Evolutionary conservation across 2,888 invertebrate genomes (phyloP), one percentile per base, ranked within the genome.

Genomic region (Cheilosia grossa): DNA sequence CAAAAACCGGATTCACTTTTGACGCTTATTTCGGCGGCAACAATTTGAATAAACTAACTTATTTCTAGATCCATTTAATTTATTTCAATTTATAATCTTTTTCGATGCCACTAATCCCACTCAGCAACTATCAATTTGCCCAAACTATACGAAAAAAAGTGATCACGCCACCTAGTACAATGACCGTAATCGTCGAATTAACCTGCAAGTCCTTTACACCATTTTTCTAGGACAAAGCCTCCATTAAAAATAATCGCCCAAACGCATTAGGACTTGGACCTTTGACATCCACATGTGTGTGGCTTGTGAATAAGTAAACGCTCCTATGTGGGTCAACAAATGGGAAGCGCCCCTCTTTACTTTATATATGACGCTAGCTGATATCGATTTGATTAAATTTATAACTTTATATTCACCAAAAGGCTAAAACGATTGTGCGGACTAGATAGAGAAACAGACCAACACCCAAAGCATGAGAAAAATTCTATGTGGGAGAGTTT

Each of bases 381-480:
- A 78, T 56, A 82, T 82, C 67, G 82, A 82, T 72, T 82, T 44
- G 2, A 77, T 47, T 24, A 2, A 49, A 7, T 70, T 59, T 59
- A 19, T 63, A 17, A 10, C 56, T n/a, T 24, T 30, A 27, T 56
- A 33, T 51, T 58, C 33, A 70, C 56, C 30, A 70, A 75, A 51
- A 40, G 40, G 33, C 70, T 44, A 66, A 66, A 72, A 53, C 42
- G 58, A 53, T 27, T 42, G n/a, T 15, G 10, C 30, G 13, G 40
- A 9, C 59, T 53, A 53, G 51, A 72, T 59, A 79, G 47, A 66
- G 54, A 61, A 56, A 75, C 4, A 37, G 24, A 77, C 17, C 56
- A 49, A 74, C 69, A 77, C 53, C 77, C 47, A 37, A 61, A 54
- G 42, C 30, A 58, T 40, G 47, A 21, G 54, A 49, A 61, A 56